Percentiles rank a stretch among this genome's conserved stretches.
Evolutionary conservation across 2,888 invertebrate species (phyloP).

Genomic region (Seladonia tumulorum): DNA sequence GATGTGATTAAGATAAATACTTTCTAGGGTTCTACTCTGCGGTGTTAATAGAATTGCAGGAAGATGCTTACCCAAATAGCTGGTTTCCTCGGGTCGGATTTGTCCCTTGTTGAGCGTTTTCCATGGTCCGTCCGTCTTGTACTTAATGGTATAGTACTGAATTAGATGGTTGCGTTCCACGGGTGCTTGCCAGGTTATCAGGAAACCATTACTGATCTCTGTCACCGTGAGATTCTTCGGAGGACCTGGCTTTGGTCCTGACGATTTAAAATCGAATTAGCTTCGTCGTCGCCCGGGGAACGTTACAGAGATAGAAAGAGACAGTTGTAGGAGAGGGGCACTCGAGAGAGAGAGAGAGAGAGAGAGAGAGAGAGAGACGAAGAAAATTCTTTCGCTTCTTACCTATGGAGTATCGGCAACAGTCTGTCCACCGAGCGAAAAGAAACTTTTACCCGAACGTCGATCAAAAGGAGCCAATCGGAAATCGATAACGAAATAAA

Average conservation of each 20-base stretch:
- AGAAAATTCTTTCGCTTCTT: not conserved
- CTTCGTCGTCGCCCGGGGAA: not conserved
- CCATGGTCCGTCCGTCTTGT: slow-evolving; percentile 95
- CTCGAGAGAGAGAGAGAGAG: not conserved
- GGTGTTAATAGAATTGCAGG: not conserved
- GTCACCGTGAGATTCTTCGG: slow-evolving; percentile 96
- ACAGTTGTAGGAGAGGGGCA: not conserved
- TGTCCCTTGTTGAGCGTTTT: slow-evolving; percentile 94
- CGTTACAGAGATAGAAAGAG: not conserved
- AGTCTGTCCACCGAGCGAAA: not conserved
- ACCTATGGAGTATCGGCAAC: not conserved
- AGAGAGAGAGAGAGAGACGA: not conserved
- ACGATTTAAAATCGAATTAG: slow-evolving; percentile 47
- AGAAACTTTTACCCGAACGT: not conserved
- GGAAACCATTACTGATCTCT: slow-evolving; percentile 95
- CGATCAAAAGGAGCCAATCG: slow-evolving; percentile 2
- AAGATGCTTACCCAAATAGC: slow-evolving; percentile 89
- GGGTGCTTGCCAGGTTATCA: slow-evolving; percentile 95
- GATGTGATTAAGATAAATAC: not conserved
- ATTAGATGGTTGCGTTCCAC: slow-evolving; percentile 92
- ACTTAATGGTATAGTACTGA: slow-evolving; percentile 96
- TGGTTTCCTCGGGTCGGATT: slow-evolving; percentile 95
- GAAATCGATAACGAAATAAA: slow-evolving; percentile 8
- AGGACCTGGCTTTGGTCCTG: slow-evolving; percentile 96
- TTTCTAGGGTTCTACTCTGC: not conserved